phyloP scores from a whole-genome alignment of 2,797 vertebrate genomes.

The Carduelis carduelis region DNA sequence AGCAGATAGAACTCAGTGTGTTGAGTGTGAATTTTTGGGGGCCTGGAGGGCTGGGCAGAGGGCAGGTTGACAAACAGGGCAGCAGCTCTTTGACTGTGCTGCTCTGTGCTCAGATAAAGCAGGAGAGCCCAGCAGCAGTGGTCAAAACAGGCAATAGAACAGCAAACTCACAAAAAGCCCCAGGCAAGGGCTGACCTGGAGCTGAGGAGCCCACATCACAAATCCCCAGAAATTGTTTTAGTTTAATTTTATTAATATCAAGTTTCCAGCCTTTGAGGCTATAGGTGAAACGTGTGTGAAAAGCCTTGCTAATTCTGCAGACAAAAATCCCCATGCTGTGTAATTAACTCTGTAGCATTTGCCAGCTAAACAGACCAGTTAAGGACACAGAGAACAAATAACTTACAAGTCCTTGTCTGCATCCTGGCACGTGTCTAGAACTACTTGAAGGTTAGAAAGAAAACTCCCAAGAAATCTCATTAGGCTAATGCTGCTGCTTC shows the following conservation, averaged over 20 bases:
- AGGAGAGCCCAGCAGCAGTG: neutral
- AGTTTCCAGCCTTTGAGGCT: neutral
- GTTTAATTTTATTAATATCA: neutral
- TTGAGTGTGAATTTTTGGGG: neutral
- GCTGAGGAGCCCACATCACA: neutral
- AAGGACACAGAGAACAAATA: neutral
- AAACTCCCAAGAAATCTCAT: neutral
- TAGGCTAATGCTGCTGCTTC: neutral
- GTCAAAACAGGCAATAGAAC: neutral
- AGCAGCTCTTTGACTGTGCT: neutral
- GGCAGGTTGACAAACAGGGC: neutral
- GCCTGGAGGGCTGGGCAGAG: neutral
- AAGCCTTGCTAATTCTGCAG: neutral
- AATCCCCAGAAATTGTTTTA: neutral
- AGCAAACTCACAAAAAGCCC: neutral
- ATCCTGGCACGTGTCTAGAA: neutral
- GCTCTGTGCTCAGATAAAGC: neutral
- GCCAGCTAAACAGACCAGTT: neutral
- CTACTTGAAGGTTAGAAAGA: neutral
- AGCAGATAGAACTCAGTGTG: rapidly evolving
- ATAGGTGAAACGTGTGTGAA: neutral
- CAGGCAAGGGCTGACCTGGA: neutral
- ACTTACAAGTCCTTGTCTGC: neutral
- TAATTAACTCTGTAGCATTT: neutral
- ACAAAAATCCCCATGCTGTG: neutral